Conservation (phyloP, 1,140 invertebrate species). For the Akabosia matsudoensis region DNA sequence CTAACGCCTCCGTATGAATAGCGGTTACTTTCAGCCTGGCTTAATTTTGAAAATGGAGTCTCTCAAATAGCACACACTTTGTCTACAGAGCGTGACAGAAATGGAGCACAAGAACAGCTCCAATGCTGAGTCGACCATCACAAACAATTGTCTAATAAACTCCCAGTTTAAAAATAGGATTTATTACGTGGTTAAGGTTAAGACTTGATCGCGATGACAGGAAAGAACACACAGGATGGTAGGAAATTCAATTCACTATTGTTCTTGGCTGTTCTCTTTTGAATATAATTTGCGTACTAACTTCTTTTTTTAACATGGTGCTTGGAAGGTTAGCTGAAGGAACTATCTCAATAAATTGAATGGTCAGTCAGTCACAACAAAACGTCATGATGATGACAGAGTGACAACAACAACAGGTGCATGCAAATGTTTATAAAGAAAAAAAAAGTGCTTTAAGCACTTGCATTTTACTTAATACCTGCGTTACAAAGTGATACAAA, state of each 20-base stretch:
- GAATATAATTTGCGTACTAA: background rate
- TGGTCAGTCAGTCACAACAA: background rate
- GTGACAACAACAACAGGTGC: background rate
- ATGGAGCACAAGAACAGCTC: background rate
- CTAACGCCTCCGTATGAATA: background rate
- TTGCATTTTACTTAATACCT: too few species aligned
- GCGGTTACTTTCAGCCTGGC: background rate
- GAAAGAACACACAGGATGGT: background rate
- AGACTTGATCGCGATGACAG: background rate
- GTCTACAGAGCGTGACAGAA: background rate
- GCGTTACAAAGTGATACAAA: too few species aligned
- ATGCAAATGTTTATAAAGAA: background rate
- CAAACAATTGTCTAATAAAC: background rate
- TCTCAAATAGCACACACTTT: background rate
- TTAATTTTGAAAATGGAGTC: background rate
- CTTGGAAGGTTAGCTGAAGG: conserved; percentile 9
- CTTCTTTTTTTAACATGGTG: background rate
- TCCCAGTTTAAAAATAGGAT: background rate
- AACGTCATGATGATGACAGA: background rate
- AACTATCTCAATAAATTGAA: background rate
- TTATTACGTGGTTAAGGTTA: conserved; percentile 22
- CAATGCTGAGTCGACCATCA: background rate
- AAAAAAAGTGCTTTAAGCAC: background rate
- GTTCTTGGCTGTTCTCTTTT: background rate
- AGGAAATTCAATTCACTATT: background rate